Base-by-base conservation (phyloP, 2,888 invertebrate species). In the Zaprionus lineosus region DNA sequence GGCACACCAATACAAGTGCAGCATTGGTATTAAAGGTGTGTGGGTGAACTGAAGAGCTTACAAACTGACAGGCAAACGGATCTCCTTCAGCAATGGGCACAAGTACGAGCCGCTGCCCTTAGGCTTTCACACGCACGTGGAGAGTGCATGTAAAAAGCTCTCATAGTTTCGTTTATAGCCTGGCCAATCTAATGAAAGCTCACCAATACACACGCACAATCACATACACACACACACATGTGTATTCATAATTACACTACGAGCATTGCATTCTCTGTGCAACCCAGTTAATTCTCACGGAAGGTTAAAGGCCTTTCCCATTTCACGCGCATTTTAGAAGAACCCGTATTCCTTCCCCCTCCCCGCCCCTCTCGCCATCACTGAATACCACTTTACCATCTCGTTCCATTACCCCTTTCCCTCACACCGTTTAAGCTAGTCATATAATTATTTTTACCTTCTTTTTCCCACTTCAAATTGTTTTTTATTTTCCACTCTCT, bases 381-480 rank as follows among this genome's bases (percentile, higher is more conserved):
- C n/a, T n/a, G n/a, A n/a, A n/a, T n/a, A n/a, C n/a, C n/a, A n/a
- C n/a, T n/a, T n/a, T n/a, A n/a, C n/a, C n/a, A n/a, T n/a, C n/a
- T n/a, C n/a, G n/a, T n/a, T n/a, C 72, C 34, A 34, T 31, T 33
- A 15, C 9, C 36, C 5, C 31, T n/a, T 39, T 29, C 6, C 36
- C 24, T 28, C 44, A 12, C 28, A 31, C 28, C 61, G 21, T 29
- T 70, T 69, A 50, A 65, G 59, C 60, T 41, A 60, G 63, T 59
- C 76, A 62, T 64, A 65, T 76, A 76, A 83, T 83, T 83, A 83
- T 69, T 51, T 55, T 58, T 31, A 43, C 46, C 46, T 37, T 52
- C 37, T 39, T 26, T 34, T n/a, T 5, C 7, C 3, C 8, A 8
- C 7, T 29, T 4, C 2, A 11, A 12, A 18, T 4, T 26, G 3